Percentiles rank a stretch among this genome's conserved stretches.
phyloP scores from a whole-genome alignment of 2,888 invertebrate species.

The Metacarcinus magister region DNA sequence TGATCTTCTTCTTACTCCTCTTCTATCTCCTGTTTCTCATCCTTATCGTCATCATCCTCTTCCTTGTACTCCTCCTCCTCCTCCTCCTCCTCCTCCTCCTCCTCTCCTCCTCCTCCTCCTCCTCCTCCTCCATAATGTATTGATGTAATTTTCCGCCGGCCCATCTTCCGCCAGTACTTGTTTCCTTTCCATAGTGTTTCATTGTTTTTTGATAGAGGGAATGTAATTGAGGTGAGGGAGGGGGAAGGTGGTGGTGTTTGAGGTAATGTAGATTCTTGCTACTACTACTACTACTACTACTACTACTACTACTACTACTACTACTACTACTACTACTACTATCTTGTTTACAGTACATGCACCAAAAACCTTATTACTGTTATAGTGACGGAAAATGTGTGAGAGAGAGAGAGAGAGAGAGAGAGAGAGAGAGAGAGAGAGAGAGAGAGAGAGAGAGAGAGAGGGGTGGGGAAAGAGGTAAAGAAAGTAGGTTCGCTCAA shows the following conservation, averaged over 20 bases:
- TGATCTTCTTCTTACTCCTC: neutral
- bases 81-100: slow-evolving; percentile 48
- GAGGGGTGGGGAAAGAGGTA: no score
- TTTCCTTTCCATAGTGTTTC: neutral
- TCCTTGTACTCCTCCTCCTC: neutral
- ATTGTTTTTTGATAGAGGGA: neutral
- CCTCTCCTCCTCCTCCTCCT: neutral
- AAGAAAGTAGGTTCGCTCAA: no score
- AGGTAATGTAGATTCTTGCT: neutral
- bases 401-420: neutral
- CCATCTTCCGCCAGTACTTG: neutral
- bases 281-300: slow-evolving; percentile 18
- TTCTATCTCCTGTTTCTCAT: neutral
- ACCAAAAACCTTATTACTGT: neutral
- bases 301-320: slow-evolving; percentile 17
- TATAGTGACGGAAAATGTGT: neutral
- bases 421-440: neutral
- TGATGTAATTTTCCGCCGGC: neutral
- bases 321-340: neutral
- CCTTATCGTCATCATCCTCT: neutral
- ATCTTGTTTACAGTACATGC: neutral
- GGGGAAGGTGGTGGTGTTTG: neutral
- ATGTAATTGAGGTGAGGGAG: neutral
- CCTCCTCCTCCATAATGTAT: neutral
- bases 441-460: neutral